Percentiles rank a stretch among this genome's conserved stretches.
Evolutionary conservation across 1,140 invertebrate species (phyloP).

Genomic region (Pygmarrhopalites habei): DNA sequence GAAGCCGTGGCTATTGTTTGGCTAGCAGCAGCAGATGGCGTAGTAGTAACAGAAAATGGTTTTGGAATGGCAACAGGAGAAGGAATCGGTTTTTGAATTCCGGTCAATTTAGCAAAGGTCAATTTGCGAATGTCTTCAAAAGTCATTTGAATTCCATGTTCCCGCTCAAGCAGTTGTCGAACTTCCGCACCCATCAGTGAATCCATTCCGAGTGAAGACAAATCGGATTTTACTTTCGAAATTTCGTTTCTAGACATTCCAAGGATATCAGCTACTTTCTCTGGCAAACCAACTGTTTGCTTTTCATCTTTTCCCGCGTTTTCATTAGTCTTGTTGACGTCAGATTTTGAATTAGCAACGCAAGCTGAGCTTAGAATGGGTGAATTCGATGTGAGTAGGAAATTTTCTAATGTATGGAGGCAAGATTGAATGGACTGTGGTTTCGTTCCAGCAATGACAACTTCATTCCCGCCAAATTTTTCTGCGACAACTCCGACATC

Average conservation of each 20-base stretch:
- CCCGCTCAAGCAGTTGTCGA: constrained; percentile 72
- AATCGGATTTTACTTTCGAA: constrained; percentile 60
- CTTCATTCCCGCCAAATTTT: constrained; percentile 68
- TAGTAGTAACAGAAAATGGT: too few species aligned
- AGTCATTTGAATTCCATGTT: too few species aligned
- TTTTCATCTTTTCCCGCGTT: constrained; percentile 51
- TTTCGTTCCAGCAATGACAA: constrained; percentile 81
- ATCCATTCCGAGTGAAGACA: constrained; percentile 93
- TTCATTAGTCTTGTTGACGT: constrained; percentile 44
- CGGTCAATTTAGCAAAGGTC: too few species aligned
- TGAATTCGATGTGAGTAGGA: constrained; percentile 52
- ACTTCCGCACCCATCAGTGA: constrained; percentile 88
- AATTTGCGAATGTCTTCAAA: too few species aligned
- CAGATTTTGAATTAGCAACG: too few species aligned
- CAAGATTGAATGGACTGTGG: constrained; percentile 88
- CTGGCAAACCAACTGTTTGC: constrained; percentile 51
- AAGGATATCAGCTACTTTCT: constrained; percentile 74
- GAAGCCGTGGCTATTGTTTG: too few species aligned
- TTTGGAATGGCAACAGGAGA: too few species aligned
- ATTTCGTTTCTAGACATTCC: constrained; percentile 68
- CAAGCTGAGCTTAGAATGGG: neutral
- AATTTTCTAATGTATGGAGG: constrained; percentile 71
- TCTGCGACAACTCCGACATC: constrained; percentile 84
- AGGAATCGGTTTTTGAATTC: too few species aligned
- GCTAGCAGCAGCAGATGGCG: too few species aligned